A percentile compares a stretch with the other conserved stretches of the same genome.
Evolutionary conservation across 2,888 invertebrate species (phyloP).

Genomic region (Griposia aprilina): DNA sequence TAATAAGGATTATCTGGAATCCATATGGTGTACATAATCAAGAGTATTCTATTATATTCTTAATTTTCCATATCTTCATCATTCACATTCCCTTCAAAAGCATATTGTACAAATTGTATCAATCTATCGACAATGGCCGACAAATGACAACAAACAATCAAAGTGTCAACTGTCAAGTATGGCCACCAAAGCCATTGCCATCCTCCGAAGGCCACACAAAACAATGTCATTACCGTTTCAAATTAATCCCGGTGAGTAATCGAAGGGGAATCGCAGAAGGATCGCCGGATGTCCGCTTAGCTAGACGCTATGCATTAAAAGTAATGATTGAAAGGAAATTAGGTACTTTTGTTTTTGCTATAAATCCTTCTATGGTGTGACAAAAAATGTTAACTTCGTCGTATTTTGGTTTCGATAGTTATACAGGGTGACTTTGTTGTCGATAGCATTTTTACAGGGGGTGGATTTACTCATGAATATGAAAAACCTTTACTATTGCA

Average conservation of each 20-base stretch:
- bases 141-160: constrained; percentile 37
- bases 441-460: not conserved
- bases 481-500: not conserved
- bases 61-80: no score
- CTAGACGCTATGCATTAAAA: constrained; percentile 36
- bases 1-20: no score
- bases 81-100: not conserved
- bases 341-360: constrained; percentile 21
- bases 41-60: no score
- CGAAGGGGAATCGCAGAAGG: constrained; percentile 55
- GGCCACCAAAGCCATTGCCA: constrained; percentile 39
- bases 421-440: no score
- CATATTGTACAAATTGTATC: constrained; percentile 10
- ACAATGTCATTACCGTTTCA: constrained; percentile 66
- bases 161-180: constrained; percentile 50
- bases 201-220: constrained; percentile 54
- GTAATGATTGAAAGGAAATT: constrained; percentile 34
- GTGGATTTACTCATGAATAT: not conserved
- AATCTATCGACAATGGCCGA: constrained; percentile 30
- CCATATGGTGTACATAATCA: no score
- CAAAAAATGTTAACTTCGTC: not conserved
- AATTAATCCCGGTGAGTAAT: constrained; percentile 63
- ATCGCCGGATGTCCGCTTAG: constrained; percentile 61
- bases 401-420: not conserved
- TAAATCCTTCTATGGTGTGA: constrained; percentile 6